These are phyloP conservation scores for Melanchra persicariae DNA, from an alignment of 2,888 invertebrate species.

Conservation along the genomic window DNA sequence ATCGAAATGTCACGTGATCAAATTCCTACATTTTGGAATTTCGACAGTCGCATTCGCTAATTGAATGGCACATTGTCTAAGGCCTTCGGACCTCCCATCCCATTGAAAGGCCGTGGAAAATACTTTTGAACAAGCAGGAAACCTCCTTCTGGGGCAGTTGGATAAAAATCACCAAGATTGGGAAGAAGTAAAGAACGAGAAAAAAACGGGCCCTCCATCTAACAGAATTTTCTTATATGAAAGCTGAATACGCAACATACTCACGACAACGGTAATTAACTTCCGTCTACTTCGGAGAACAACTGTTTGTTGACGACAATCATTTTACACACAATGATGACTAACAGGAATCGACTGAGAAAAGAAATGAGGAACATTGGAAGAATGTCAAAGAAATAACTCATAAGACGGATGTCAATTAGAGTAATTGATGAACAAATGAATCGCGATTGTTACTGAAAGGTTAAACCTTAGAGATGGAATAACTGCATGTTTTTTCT, in stretches of 20 bases:
- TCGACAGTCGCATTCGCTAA: too few species aligned
- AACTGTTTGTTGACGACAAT: slow-evolving; percentile 56
- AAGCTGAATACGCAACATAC: slow-evolving; percentile 9
- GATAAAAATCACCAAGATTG: not conserved
- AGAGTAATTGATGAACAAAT: slow-evolving; percentile 46
- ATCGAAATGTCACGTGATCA: too few species aligned
- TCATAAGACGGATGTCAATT: slow-evolving; percentile 45
- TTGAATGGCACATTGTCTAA: too few species aligned
- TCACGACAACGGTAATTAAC: slow-evolving; percentile 59
- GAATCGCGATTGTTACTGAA: slow-evolving; percentile 25
- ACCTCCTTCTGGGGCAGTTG: not conserved
- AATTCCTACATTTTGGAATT: too few species aligned
- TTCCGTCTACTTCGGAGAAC: slow-evolving; percentile 66
- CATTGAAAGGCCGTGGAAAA: not conserved
- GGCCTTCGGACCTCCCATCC: too few species aligned
- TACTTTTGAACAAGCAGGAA: not conserved
- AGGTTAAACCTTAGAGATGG: slow-evolving; percentile 21
- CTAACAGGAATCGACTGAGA: slow-evolving; percentile 59
- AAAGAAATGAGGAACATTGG: slow-evolving; percentile 68
- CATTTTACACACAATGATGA: slow-evolving; percentile 60
- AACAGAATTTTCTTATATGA: slow-evolving; percentile 14
- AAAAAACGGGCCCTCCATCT: too few species aligned
- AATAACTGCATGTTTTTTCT: slow-evolving; percentile 4
- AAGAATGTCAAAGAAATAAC: slow-evolving; percentile 54
- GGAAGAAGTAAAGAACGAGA: not conserved